Evolutionary conservation across 2,797 vertebrate genomes (phyloP).

Genomic region (Sarcoramphus papa): DNA sequence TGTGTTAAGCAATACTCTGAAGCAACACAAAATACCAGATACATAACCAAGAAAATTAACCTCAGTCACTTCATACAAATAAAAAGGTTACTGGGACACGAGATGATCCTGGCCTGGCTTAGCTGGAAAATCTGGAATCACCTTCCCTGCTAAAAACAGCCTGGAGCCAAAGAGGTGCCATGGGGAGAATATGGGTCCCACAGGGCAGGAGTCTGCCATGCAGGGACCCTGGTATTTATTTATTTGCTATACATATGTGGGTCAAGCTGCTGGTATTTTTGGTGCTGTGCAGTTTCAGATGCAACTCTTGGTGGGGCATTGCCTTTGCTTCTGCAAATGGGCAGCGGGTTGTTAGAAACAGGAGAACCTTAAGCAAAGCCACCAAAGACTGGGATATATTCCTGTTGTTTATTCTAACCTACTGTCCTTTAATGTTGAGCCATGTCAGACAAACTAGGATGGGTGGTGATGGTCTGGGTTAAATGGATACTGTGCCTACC

Average conservation of each 20-base stretch:
- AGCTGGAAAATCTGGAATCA: background rate
- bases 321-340: background rate
- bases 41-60: background rate
- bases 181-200: too few species aligned
- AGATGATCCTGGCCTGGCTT: background rate
- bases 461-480: background rate
- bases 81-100: background rate
- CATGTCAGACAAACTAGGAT: background rate
- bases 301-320: background rate
- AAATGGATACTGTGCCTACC: background rate
- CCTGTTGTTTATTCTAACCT: background rate
- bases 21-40: background rate
- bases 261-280: background rate
- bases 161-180: fast-evolving
- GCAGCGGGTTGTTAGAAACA: background rate
- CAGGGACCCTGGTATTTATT: background rate
- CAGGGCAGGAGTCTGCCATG: background rate
- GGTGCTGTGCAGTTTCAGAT: background rate
- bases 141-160: background rate
- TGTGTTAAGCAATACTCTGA: background rate
- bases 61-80: background rate
- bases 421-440: background rate
- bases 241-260: fast-evolving
- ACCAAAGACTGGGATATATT: background rate
- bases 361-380: background rate